Evolutionary conservation across 2,888 invertebrate genomes (phyloP).

Genomic region (Spicauda simplicius): DNA sequence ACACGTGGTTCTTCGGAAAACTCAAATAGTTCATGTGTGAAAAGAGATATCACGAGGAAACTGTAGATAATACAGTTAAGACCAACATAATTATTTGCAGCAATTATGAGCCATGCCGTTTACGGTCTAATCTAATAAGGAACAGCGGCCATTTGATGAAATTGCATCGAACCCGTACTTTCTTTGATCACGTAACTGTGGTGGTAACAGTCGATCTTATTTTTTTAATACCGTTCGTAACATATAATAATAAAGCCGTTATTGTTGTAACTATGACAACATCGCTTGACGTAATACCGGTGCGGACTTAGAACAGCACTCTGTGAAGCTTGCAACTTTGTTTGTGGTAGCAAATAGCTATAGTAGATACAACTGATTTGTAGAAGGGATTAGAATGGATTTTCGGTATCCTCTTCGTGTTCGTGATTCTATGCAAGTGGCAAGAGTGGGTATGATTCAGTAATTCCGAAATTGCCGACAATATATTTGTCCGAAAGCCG

Average conservation of each 20-base stretch:
- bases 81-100: constrained; percentile 18
- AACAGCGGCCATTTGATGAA: constrained; percentile 43
- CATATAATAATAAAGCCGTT: constrained; percentile 39
- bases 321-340: too few species aligned
- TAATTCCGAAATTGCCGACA: too few species aligned
- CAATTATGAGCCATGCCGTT: constrained; percentile 30
- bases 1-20: too few species aligned
- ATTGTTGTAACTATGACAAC: constrained; percentile 46
- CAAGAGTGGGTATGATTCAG: too few species aligned
- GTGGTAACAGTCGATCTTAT: constrained; percentile 34
- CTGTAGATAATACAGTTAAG: neutral
- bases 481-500: too few species aligned
- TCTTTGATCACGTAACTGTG: constrained; percentile 49
- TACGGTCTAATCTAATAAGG: constrained; percentile 31
- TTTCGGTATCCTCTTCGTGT: too few species aligned
- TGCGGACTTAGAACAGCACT: constrained; percentile 12
- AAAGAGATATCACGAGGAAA: neutral
- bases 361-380: too few species aligned
- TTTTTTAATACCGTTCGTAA: constrained; percentile 43
- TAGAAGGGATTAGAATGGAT: too few species aligned
- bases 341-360: too few species aligned
- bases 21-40: too few species aligned
- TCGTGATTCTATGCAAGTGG: too few species aligned
- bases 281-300: constrained; percentile 25
- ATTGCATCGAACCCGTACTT: constrained; percentile 48